Conservation (phyloP, 2,113 vertebrate species). For the Azemiops feae region DNA sequence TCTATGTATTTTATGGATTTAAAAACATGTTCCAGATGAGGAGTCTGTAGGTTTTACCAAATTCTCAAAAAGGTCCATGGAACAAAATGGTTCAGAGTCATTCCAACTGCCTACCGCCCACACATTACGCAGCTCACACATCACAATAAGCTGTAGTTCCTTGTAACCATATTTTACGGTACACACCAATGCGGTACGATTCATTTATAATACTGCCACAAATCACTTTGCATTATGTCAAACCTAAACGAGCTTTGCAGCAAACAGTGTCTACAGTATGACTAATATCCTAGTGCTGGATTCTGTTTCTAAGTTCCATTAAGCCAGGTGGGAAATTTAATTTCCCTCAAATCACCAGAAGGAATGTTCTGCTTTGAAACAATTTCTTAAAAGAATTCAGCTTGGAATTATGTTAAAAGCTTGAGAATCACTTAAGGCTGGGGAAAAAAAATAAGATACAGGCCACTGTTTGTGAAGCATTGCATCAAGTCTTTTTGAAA, state of each 20-base stretch:
- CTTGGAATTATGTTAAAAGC: neutral
- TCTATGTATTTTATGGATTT: neutral
- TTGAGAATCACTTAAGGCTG: constrained; percentile 36
- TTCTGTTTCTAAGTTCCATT: neutral
- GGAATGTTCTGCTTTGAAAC: neutral
- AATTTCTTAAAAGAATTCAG: neutral
- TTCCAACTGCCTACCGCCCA: neutral
- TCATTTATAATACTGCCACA: neutral
- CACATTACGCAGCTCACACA: neutral
- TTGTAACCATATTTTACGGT: neutral
- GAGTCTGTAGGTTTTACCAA: neutral
- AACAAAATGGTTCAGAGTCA: neutral
- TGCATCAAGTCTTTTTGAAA: constrained; percentile 5
- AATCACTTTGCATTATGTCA: neutral
- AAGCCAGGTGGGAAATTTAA: neutral
- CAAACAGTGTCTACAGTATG: neutral
- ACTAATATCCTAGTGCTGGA: neutral
- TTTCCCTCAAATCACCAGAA: neutral
- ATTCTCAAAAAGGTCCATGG: neutral
- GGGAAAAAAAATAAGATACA: constrained; percentile 36
- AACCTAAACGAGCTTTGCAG: neutral
- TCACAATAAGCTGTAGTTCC: neutral
- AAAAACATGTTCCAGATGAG: neutral
- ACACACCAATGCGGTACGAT: neutral
- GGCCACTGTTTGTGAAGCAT: constrained; percentile 5